phyloP scores from a whole-genome alignment of 2,888 invertebrate genomes.

The Alentia gelatinosa region DNA sequence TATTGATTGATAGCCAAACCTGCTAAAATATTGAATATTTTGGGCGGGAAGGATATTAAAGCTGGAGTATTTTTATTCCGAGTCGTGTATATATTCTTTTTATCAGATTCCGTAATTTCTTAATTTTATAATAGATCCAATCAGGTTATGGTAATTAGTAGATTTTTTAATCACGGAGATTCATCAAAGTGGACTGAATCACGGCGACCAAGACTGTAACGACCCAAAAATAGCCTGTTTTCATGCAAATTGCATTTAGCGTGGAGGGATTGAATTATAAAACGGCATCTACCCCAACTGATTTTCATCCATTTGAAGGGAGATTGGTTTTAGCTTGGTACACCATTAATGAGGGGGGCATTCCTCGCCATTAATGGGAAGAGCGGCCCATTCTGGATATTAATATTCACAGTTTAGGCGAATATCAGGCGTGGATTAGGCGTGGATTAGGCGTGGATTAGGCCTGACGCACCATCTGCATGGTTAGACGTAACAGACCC shows the following conservation, averaged over 20 bases:
- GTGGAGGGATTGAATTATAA: constrained; percentile 1
- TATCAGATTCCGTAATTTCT: too few species aligned
- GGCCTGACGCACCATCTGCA: too few species aligned
- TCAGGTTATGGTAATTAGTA: background rate
- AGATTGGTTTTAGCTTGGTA: background rate
- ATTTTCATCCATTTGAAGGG: background rate
- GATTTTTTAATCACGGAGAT: background rate
- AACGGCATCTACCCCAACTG: background rate
- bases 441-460: too few species aligned
- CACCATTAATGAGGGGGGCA: background rate
- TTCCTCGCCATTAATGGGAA: too few species aligned
- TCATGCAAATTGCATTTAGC: constrained; percentile 24
- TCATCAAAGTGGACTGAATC: background rate
- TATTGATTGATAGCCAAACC: too few species aligned
- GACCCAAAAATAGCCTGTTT: background rate
- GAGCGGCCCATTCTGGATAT: background rate
- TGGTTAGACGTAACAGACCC: too few species aligned
- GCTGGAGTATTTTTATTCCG: too few species aligned
- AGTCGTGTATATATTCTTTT: too few species aligned
- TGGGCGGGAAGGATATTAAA: too few species aligned
- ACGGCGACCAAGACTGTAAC: background rate
- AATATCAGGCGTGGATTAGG: too few species aligned
- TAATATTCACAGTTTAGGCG: too few species aligned
- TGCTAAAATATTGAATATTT: too few species aligned
- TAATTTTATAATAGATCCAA: background rate